A percentile compares a stretch with the other conserved stretches of the same genome.
These are phyloP conservation scores for Temnothorax curvispinosus DNA, from an alignment of 1,140 invertebrate genomes.

Conservation along the genomic window DNA sequence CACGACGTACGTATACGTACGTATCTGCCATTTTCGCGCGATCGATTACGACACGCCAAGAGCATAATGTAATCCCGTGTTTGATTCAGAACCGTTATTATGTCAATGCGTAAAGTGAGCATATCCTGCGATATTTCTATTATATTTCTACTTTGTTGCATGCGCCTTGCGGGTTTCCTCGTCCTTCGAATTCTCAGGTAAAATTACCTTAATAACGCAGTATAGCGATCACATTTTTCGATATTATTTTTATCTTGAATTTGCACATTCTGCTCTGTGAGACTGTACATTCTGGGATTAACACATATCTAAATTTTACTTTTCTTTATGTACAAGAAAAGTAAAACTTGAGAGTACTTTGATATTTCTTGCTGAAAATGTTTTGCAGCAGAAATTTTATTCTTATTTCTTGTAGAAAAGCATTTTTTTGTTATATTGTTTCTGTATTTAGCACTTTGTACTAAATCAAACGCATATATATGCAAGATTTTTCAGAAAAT, in stretches of 20 bases:
- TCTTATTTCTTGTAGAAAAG: background rate
- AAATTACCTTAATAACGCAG: background rate
- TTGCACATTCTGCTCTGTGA: background rate
- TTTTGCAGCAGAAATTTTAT: background rate
- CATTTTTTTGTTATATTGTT: background rate
- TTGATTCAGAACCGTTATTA: slow-evolving; percentile 32
- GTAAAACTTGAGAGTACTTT: background rate
- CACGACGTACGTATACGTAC: background rate
- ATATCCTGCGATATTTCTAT: background rate
- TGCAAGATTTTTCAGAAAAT: background rate
- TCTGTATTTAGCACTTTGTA: background rate
- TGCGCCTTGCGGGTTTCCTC: background rate
- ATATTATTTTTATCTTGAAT: background rate
- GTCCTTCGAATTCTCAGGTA: background rate
- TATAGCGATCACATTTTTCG: background rate
- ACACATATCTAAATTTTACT: too few relatives aligned
- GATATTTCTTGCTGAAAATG: background rate
- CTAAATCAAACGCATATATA: background rate
- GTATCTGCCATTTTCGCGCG: slow-evolving; percentile 15
- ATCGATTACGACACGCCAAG: slow-evolving; percentile 51
- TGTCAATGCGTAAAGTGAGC: background rate
- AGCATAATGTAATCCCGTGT: slow-evolving; percentile 22
- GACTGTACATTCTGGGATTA: too few relatives aligned
- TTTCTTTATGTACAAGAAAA: background rate
- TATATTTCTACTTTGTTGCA: background rate